phyloP scores from a whole-genome alignment of 2,113 vertebrate species.

The Apus apus region DNA sequence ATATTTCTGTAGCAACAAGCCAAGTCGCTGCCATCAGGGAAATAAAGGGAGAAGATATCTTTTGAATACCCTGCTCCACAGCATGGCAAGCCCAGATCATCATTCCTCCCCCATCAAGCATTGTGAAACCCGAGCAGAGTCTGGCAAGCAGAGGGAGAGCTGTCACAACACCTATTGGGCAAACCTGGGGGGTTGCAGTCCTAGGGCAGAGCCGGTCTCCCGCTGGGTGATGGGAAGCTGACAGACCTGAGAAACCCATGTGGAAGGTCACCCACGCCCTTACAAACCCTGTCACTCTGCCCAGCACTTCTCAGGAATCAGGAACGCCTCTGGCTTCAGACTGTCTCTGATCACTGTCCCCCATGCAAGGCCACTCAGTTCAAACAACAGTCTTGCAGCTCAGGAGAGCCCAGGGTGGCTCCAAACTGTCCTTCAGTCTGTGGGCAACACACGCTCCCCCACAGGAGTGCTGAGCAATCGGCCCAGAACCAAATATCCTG shows the following conservation, averaged over 20 bases:
- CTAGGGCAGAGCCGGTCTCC: rapidly evolving
- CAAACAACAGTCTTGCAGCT: neutral
- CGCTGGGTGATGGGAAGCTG: neutral
- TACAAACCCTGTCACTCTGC: neutral
- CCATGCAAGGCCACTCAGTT: neutral
- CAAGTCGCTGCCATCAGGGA: neutral
- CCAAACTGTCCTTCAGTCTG: neutral
- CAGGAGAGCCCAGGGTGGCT: neutral
- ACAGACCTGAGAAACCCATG: neutral
- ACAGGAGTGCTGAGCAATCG: rapidly evolving
- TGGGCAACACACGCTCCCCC: rapidly evolving
- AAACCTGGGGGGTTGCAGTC: neutral
- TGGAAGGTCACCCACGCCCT: neutral
- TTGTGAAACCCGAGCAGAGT: neutral
- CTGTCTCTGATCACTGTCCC: neutral
- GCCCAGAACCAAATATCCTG: neutral
- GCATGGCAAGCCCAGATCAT: neutral
- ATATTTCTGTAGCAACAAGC: neutral
- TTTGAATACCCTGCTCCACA: neutral
- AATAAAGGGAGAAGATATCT: neutral
- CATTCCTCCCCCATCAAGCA: neutral
- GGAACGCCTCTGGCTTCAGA: neutral
- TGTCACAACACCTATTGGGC: neutral
- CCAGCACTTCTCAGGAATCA: neutral
- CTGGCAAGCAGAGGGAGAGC: neutral